Evolutionary conservation across 1,140 invertebrate species (phyloP), one percentile per base, ranked within the genome.

Genomic region (Chlorops oryzae): DNA sequence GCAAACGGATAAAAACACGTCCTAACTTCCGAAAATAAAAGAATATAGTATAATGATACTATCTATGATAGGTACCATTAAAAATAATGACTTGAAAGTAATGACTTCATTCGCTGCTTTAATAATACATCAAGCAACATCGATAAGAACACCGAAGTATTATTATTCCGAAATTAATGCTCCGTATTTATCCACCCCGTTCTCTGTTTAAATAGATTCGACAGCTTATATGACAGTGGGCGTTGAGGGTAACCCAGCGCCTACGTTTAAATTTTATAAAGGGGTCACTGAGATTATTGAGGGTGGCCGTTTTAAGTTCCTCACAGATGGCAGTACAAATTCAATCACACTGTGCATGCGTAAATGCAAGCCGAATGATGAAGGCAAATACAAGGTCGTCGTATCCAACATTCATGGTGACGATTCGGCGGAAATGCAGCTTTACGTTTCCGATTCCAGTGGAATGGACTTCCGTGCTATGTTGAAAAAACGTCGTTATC

Each of bases 401-500:
- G 83, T 98, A 47, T 88, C 85, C 65, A 97, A 98, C 69, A 84
- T 86, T 47, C 88, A 96, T 65, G 96, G 96, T 50, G 89, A 92
- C 72, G 94, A 97, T 70, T 87, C 87, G 0, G 92, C 92, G 50
- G 92, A 96, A 68, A 94, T 94, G 81, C 87, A 87, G 62, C 80
- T 99, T 55, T 97, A 95, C 72, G 94, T 99, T 25, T 96, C 94
- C 59, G 93, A 93, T 82, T 84, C 93, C 52, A 91, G 89, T 75
- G 92, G 91, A 62, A 92, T 98, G 87, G 96, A 99, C 76, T 99
- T 98, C 86, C 85, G 96, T 77, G 83, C 93, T 52, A 90, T 97
- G 86, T 79, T 99, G 51, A 97, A 97, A 74, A 95, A 96, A 75
- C 86, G 92, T 66, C 95, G 95, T 75, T 93, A 94, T 64, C 88